Conservation (phyloP, 1,140 invertebrate genomes). For the Drosophila bifasciata region DNA sequence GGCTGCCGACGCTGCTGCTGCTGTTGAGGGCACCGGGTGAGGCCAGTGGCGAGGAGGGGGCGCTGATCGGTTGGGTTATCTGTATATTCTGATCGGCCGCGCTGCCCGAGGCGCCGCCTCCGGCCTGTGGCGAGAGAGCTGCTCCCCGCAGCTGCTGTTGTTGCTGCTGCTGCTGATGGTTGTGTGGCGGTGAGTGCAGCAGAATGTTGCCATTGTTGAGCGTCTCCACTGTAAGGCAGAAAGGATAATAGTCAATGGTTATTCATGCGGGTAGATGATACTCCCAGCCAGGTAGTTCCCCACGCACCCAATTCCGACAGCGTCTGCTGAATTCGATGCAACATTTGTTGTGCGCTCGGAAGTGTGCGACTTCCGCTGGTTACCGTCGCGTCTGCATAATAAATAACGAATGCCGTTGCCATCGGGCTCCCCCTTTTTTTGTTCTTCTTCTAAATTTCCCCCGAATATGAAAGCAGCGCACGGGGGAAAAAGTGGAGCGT, state of each 20-base stretch:
- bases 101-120: conserved; percentile 37
- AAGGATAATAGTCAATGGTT: conserved; percentile 53
- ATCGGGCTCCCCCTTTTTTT: conserved; percentile 52
- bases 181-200: conserved; percentile 86
- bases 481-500: conserved; percentile 57
- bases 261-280: background rate
- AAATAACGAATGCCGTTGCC: conserved; percentile 58
- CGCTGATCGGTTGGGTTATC: conserved; percentile 89
- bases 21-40: conserved; percentile 83
- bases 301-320: conserved; percentile 51
- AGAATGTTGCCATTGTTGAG: conserved; percentile 87
- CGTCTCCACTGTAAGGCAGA: conserved; percentile 86
- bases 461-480: conserved; percentile 21
- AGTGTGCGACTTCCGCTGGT: conserved; percentile 50
- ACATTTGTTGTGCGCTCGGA: conserved; percentile 38
- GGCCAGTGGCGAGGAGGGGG: conserved; percentile 87
- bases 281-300: background rate
- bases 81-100: conserved; percentile 85
- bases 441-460: background rate
- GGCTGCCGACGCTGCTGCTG: conserved; percentile 48
- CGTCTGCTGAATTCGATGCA: conserved; percentile 48
- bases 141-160: conserved; percentile 45
- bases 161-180: conserved; percentile 84
- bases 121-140: conserved; percentile 43
- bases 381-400: conserved; percentile 50